phyloP scores from a whole-genome alignment of 2,113 vertebrate species.

The Sinocyclocheilus grahami region DNA sequence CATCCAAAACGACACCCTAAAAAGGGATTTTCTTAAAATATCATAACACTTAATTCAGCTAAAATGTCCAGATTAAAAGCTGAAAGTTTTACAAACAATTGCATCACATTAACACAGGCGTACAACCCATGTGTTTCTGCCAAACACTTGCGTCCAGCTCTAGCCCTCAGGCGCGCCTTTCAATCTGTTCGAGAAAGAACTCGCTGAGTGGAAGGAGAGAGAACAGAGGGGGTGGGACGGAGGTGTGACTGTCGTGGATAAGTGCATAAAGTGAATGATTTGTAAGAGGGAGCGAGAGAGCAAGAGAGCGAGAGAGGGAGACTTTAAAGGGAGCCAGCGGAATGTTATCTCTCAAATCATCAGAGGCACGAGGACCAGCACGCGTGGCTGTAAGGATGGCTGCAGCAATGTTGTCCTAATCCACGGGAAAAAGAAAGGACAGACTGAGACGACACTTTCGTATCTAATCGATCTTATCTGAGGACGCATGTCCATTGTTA shows the following conservation, averaged over 20 bases:
- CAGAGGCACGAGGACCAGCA: slow-evolving; percentile 35
- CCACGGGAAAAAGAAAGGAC: slow-evolving; percentile 43
- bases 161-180: slow-evolving; percentile 71
- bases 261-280: slow-evolving; percentile 46
- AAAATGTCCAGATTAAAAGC: too few relatives aligned
- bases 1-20: not conserved
- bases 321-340: slow-evolving; percentile 37
- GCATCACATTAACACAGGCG: not conserved
- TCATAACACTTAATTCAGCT: not conserved
- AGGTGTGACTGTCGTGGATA: slow-evolving; percentile 41
- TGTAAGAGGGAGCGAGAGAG: slow-evolving; percentile 22
- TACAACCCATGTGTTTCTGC: not conserved
- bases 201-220: slow-evolving; percentile 55
- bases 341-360: slow-evolving; percentile 42
- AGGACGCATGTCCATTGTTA: slow-evolving; percentile 75
- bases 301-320: slow-evolving; percentile 32
- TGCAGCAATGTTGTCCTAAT: slow-evolving; percentile 36
- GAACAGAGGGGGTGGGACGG: slow-evolving; percentile 36
- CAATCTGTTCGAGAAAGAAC: slow-evolving; percentile 70
- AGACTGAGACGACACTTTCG: slow-evolving; percentile 51
- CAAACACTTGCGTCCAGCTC: slow-evolving; percentile 68
- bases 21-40: not conserved
- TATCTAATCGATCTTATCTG: slow-evolving; percentile 44
- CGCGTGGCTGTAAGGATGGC: slow-evolving; percentile 25
- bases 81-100: not conserved